Evolutionary conservation across 2,797 vertebrate species (phyloP).

Genomic region (Bradypodion ventrale): DNA sequence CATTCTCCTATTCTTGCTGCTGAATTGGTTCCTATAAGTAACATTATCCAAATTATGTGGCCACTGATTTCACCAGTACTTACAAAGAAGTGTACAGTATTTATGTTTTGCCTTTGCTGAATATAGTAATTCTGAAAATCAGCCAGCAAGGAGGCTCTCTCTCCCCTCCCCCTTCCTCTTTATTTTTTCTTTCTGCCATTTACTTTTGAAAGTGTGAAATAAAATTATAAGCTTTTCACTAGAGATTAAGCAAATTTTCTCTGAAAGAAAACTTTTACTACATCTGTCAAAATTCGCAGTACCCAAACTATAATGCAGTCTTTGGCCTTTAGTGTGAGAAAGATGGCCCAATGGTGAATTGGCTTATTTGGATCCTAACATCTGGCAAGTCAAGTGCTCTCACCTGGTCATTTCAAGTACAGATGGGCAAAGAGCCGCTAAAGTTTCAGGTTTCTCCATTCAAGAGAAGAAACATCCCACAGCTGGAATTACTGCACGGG

Average conservation of each 20-base stretch:
- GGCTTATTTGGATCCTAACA: neutral
- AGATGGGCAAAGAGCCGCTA: neutral
- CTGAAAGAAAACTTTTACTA: neutral
- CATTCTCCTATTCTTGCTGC: no score
- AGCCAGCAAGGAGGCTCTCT: neutral
- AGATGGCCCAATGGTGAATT: slow-evolving; percentile 5
- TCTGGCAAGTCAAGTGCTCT: neutral
- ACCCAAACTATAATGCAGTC: neutral
- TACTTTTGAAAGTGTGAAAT: neutral
- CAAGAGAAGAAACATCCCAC: neutral
- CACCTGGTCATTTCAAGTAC: neutral
- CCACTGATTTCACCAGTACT: neutral
- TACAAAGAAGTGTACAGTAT: neutral
- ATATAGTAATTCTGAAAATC: neutral
- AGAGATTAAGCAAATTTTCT: neutral
- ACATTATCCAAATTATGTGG: neutral
- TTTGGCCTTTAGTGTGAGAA: neutral
- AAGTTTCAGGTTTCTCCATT: neutral
- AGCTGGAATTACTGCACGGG: slow-evolving; percentile 12
- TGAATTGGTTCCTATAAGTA: neutral
- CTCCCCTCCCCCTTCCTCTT: neutral
- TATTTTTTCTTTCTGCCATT: neutral
- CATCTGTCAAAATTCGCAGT: neutral
- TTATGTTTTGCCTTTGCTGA: neutral
- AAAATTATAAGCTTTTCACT: neutral